phyloP scores from a whole-genome alignment of 2,888 invertebrate genomes.

The Eupithecia subfuscata region DNA sequence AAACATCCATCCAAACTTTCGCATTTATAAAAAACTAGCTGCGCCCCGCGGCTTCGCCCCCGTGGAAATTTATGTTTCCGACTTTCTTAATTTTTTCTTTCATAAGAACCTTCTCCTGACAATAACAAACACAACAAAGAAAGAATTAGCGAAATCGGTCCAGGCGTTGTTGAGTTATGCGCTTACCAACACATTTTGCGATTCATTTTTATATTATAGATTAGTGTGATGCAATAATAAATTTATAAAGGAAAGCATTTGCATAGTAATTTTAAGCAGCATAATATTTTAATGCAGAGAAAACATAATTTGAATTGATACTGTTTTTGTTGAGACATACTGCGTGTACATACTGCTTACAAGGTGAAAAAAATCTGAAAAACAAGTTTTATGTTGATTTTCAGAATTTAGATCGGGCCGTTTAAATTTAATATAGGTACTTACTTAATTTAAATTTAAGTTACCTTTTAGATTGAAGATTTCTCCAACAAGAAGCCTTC shows the following conservation, averaged over 20 bases:
- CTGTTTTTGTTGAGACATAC: neutral
- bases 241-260: conserved; percentile 17
- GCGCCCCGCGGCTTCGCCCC: too few relatives aligned
- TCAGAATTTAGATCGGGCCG: neutral
- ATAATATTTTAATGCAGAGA: neutral
- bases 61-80: too few relatives aligned
- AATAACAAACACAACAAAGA: too few relatives aligned
- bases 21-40: too few relatives aligned
- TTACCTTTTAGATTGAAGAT: conserved; percentile 11
- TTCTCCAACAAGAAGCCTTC: conserved; percentile 30
- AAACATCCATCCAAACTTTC: too few relatives aligned
- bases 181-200: too few relatives aligned
- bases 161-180: too few relatives aligned
- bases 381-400: neutral
- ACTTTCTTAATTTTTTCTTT: too few relatives aligned
- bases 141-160: too few relatives aligned
- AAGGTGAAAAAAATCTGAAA: too few relatives aligned
- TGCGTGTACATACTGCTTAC: neutral
- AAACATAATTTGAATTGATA: neutral
- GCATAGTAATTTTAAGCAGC: neutral
- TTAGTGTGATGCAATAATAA: conserved; percentile 58
- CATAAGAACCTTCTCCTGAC: too few relatives aligned
- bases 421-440: neutral
- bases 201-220: too few relatives aligned
- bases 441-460: conserved; percentile 1